Conservation (phyloP, 2,888 invertebrate species). For the Hanleya hanleyi region DNA sequence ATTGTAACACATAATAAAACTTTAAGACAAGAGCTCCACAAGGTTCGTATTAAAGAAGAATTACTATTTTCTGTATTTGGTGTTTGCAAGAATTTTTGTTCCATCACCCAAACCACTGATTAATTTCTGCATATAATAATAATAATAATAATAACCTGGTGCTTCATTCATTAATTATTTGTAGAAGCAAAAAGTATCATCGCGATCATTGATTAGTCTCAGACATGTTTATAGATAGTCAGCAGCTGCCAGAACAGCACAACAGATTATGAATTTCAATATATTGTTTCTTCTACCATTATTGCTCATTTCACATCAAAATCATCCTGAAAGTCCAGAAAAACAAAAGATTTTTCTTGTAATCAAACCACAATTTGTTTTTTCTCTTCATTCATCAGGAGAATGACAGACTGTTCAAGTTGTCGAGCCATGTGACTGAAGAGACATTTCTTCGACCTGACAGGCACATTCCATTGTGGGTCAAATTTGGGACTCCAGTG, state of each 20-base stretch:
- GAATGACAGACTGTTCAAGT: conserved; percentile 81
- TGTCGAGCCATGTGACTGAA: conserved; percentile 72
- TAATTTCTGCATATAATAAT: too few relatives aligned
- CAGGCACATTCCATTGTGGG: conserved; percentile 86
- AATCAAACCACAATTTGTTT: neutral
- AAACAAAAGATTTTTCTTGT: too few relatives aligned
- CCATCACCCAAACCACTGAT: neutral
- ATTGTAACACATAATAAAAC: conserved; percentile 85
- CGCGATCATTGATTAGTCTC: too few relatives aligned
- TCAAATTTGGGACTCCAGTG: conserved; percentile 82
- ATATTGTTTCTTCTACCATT: too few relatives aligned
- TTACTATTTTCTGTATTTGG: neutral
- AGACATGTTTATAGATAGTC: too few relatives aligned
- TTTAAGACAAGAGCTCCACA: conserved; percentile 80
- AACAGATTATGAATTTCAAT: too few relatives aligned
- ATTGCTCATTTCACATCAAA: too few relatives aligned
- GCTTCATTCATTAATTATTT: too few relatives aligned
- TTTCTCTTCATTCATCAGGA: conserved; percentile 76
- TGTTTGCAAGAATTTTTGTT: neutral
- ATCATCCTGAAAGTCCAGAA: too few relatives aligned
- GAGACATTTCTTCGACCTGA: conserved; percentile 78
- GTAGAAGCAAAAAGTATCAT: too few relatives aligned
- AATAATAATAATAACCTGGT: too few relatives aligned
- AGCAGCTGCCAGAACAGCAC: too few relatives aligned
- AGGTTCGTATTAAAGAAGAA: conserved; percentile 69